A percentile compares a stretch with the other conserved stretches of the same genome.
Evolutionary conservation across 2,888 invertebrate genomes (phyloP).

Genomic region (Scaptomyza flava): DNA sequence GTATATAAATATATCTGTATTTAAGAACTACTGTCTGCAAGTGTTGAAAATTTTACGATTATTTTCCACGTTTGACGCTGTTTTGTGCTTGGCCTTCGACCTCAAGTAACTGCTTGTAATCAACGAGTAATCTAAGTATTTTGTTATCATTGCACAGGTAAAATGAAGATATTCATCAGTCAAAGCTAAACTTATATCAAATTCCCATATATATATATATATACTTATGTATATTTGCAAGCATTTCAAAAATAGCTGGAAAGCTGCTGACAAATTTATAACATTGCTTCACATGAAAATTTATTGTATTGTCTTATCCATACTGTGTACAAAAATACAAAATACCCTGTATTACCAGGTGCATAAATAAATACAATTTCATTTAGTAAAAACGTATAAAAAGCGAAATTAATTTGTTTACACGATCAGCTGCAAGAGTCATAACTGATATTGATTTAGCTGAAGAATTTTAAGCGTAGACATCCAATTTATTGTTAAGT

Average conservation of each 20-base stretch:
- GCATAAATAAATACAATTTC: slow-evolving; percentile 59
- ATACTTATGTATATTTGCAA: neutral
- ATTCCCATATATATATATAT: neutral
- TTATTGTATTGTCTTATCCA: slow-evolving; percentile 43
- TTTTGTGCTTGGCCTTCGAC: slow-evolving; percentile 5
- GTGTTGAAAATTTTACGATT: slow-evolving; percentile 28
- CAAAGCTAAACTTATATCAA: neutral
- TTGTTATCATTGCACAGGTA: slow-evolving; percentile 19
- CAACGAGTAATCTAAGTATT: slow-evolving; percentile 8
- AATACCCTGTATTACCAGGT: slow-evolving; percentile 22
- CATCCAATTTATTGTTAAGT: slow-evolving; percentile 16
- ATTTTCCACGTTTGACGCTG: slow-evolving; percentile 25
- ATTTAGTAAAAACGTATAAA: slow-evolving; percentile 42
- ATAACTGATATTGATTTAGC: slow-evolving; percentile 65
- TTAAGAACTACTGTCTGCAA: slow-evolving; percentile 44
- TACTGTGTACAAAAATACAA: slow-evolving; percentile 26
- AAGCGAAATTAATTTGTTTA: slow-evolving; percentile 44
- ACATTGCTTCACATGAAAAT: slow-evolving; percentile 34
- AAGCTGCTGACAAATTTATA: slow-evolving; percentile 44
- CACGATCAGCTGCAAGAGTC: slow-evolving; percentile 38
- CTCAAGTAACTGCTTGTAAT: slow-evolving; percentile 23
- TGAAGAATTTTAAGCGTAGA: neutral
- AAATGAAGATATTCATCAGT: neutral
- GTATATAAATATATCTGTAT: slow-evolving; percentile 15
- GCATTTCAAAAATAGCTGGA: slow-evolving; percentile 26